Percentiles rank a stretch among this genome's conserved stretches.
These are phyloP conservation scores for Telenomus remus DNA, from an alignment of 1,140 invertebrate species.

Conservation along the genomic window DNA sequence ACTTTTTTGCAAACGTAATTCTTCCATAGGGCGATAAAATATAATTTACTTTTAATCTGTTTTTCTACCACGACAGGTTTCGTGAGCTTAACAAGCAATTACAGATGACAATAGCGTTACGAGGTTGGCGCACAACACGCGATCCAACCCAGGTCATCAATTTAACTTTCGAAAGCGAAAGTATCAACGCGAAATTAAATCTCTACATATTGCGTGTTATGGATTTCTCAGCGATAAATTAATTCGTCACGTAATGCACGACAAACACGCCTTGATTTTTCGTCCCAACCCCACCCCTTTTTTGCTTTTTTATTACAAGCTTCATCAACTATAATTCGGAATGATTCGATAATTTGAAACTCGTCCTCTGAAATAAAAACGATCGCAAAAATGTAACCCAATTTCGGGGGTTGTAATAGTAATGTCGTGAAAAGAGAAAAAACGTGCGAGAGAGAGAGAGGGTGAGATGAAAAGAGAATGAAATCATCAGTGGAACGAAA, in stretches of 20 bases:
- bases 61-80: conserved; percentile 8
- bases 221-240: conserved; percentile 44
- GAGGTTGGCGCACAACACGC: conserved; percentile 35
- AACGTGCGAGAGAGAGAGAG: no score
- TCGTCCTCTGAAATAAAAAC: no score
- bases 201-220: conserved; percentile 31
- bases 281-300: no score
- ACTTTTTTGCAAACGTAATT: background rate
- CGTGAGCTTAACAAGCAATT: conserved; percentile 49
- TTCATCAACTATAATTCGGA: background rate
- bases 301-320: no score
- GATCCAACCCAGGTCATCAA: conserved; percentile 38
- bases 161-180: conserved; percentile 50
- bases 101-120: conserved; percentile 35
- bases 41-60: background rate
- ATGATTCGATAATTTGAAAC: no score
- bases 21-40: background rate
- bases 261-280: conserved; percentile 5
- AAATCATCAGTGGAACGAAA: no score
- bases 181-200: conserved; percentile 51
- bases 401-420: no score
- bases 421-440: no score
- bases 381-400: no score
- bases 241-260: conserved; percentile 34
- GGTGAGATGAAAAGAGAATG: no score